Evolutionary conservation across 2,888 invertebrate genomes (phyloP).

Genomic region (Lepidocyrtoides sp.): DNA sequence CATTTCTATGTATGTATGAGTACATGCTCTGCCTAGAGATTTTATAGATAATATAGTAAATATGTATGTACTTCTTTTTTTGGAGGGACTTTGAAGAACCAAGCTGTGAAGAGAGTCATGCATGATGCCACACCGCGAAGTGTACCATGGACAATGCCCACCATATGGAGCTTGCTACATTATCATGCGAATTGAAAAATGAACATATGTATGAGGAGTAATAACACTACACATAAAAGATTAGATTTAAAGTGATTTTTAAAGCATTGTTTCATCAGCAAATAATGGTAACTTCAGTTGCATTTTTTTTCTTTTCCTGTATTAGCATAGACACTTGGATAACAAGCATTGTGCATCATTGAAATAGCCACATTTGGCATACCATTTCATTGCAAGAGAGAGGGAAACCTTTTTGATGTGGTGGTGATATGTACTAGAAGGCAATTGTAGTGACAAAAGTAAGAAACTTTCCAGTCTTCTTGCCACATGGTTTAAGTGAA

Average conservation of each 20-base stretch:
- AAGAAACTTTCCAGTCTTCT: too few relatives aligned
- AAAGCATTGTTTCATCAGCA: background rate
- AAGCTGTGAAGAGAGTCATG: background rate
- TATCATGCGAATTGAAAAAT: slow-evolving; percentile 63
- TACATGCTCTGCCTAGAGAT: slow-evolving; percentile 30
- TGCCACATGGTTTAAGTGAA: background rate
- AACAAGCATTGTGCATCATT: background rate
- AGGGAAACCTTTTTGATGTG: background rate
- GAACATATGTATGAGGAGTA: slow-evolving; percentile 36
- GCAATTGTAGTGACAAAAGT: background rate
- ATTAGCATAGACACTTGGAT: background rate
- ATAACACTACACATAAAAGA: slow-evolving; percentile 63
- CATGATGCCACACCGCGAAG: background rate
- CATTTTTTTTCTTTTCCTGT: slow-evolving; percentile 51
- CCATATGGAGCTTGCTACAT: slow-evolving; percentile 64
- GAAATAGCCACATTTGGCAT: background rate
- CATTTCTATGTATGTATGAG: slow-evolving; percentile 80
- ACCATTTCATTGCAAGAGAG: slow-evolving; percentile 22
- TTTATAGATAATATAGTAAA: slow-evolving; percentile 56
- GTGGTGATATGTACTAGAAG: background rate
- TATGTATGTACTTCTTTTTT: too few relatives aligned
- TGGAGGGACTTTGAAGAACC: too few relatives aligned
- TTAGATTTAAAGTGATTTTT: slow-evolving; percentile 45
- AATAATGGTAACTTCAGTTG: slow-evolving; percentile 15
- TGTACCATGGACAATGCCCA: slow-evolving; percentile 71